Percentiles rank a stretch among this genome's conserved stretches.
Evolutionary conservation across 2,888 invertebrate genomes (phyloP).

Genomic region (Orchesellides sinensis): DNA sequence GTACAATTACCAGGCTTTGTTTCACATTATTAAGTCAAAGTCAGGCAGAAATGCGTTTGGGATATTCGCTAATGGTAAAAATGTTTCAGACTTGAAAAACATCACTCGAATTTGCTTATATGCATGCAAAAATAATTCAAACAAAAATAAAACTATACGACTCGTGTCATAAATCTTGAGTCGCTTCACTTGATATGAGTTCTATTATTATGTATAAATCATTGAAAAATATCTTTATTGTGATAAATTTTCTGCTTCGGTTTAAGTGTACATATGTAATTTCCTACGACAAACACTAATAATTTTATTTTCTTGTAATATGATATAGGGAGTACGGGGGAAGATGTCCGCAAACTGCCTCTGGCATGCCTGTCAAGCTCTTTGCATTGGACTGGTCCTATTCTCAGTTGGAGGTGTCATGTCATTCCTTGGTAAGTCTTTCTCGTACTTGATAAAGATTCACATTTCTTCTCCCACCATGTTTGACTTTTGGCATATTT

Average conservation of each 20-base stretch:
- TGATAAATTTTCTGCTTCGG: not conserved
- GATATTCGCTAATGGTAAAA: slow-evolving; percentile 28
- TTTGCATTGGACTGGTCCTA: slow-evolving; percentile 90
- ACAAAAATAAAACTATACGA: not conserved
- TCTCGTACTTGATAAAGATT: too few species aligned
- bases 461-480: slow-evolving; percentile 3
- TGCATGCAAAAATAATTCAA: slow-evolving; percentile 19
- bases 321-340: slow-evolving; percentile 85
- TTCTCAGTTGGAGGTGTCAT: slow-evolving; percentile 94
- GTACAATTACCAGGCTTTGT: too few species aligned
- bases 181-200: slow-evolving; percentile 15
- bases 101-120: slow-evolving; percentile 6
- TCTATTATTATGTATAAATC: not conserved
- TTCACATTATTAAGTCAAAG: too few species aligned
- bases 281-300: too few species aligned
- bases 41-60: slow-evolving; percentile 2
- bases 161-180: slow-evolving; percentile 19
- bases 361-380: slow-evolving; percentile 96
- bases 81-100: not conserved
- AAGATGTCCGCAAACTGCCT: slow-evolving; percentile 93
- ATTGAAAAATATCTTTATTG: not conserved
- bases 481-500: slow-evolving; percentile 3
- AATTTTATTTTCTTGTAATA: slow-evolving; percentile 1
- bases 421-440: slow-evolving; percentile 89
- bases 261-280: too few species aligned